These are phyloP conservation scores for Bellardia bayeri DNA, from an alignment of 2,888 invertebrate species.

Conservation along the genomic window DNA sequence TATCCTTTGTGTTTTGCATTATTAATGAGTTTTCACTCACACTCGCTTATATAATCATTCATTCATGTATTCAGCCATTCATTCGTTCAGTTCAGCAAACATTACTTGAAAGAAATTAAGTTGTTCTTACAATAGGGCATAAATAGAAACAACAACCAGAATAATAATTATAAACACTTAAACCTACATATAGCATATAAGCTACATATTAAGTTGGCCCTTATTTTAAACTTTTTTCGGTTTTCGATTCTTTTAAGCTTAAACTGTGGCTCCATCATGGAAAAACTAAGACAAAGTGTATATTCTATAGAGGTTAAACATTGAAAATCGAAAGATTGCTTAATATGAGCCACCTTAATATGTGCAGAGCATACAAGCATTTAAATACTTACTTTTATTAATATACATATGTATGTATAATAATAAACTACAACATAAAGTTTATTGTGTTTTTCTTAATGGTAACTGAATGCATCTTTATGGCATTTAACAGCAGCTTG, in stretches of 20 bases:
- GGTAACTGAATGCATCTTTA: constrained; percentile 7
- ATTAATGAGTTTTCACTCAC: background rate
- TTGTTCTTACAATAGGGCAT: constrained; percentile 1
- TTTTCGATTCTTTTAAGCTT: too few species aligned
- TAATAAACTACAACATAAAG: background rate
- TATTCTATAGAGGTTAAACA: too few species aligned
- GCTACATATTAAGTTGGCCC: too few species aligned
- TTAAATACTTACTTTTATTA: background rate
- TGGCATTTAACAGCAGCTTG: constrained; percentile 12
- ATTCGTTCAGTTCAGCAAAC: background rate
- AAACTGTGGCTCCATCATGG: too few species aligned
- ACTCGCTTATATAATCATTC: too few species aligned
- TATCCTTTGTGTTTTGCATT: background rate
- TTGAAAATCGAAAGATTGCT: too few species aligned
- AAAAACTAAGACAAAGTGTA: too few species aligned
- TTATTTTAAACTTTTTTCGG: too few species aligned
- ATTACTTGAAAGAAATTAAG: constrained; percentile 3
- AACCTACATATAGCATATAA: background rate
- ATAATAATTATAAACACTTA: constrained; percentile 4
- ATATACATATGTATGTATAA: background rate
- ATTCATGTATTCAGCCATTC: background rate
- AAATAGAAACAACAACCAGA: background rate
- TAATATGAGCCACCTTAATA: too few species aligned
- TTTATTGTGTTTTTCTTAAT: constrained; percentile 20
- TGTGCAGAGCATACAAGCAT: background rate